Evolutionary conservation across 2,888 invertebrate genomes (phyloP).

Genomic region (Phalangium opilio): DNA sequence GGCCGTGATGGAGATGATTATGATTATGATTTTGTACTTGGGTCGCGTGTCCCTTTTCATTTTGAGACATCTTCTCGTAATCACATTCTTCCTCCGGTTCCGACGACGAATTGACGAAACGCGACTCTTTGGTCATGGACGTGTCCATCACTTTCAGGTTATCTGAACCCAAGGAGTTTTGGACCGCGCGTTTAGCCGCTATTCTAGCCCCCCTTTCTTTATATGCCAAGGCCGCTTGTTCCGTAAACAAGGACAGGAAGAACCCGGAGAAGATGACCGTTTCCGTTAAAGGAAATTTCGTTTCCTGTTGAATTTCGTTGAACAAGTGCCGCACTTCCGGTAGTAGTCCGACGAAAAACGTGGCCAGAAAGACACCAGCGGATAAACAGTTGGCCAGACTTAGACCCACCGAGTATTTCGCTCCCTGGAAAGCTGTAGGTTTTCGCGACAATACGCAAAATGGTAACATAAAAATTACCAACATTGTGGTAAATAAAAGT

Average conservation of each 20-base stretch:
- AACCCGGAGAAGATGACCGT: conserved; percentile 24
- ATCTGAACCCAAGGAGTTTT: background rate
- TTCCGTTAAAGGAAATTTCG: conserved; percentile 21
- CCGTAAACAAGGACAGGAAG: conserved; percentile 24
- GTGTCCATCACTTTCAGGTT: background rate
- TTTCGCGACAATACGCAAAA: conserved; percentile 13
- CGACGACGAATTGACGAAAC: background rate
- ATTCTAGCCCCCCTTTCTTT: conserved; percentile 6
- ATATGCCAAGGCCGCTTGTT: conserved; percentile 20
- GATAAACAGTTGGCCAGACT: conserved; percentile 27
- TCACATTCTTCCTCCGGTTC: background rate
- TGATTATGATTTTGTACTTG: background rate
- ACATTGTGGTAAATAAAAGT: conserved; percentile 16
- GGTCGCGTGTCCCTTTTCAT: background rate
- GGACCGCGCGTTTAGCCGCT: background rate
- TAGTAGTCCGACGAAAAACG: conserved; percentile 27
- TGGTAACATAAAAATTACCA: conserved; percentile 13
- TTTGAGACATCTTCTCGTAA: background rate
- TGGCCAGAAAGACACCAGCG: conserved; percentile 31
- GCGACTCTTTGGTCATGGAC: background rate
- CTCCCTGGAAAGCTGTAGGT: conserved; percentile 5
- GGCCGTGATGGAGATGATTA: background rate
- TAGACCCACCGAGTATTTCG: conserved; percentile 13
- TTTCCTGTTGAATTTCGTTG: conserved; percentile 13
- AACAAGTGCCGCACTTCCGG: conserved; percentile 27